These are phyloP conservation scores for Tursiops truncatus DNA, from an alignment of 2,113 vertebrate species.

Conservation along the genomic window DNA sequence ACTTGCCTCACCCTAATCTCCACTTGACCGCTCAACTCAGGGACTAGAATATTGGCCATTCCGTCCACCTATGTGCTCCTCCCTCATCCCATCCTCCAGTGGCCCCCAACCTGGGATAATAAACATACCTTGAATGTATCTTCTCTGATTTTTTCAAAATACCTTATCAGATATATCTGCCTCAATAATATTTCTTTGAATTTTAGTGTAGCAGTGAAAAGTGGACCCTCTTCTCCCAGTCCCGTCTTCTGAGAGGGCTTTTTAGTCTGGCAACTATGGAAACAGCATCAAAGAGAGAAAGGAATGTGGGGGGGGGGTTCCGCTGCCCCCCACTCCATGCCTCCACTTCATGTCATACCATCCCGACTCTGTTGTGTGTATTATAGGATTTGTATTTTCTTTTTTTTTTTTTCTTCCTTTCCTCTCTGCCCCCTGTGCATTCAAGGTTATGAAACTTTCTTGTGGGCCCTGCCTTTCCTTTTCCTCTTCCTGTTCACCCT, in stretches of 20 bases:
- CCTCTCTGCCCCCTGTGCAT: conserved; percentile 59
- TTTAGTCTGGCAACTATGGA: conserved; percentile 75
- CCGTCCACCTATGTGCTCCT: not conserved
- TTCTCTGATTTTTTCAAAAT: not conserved
- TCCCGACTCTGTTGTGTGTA: conserved; percentile 89
- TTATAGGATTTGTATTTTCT: conserved; percentile 92
- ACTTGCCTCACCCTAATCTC: not conserved
- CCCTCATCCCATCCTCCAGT: not conserved
- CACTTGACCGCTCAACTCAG: not conserved
- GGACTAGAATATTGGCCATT: not conserved
- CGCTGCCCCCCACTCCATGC: conserved; percentile 55
- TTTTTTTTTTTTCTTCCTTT: conserved; percentile 23
- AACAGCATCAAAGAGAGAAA: conserved; percentile 72
- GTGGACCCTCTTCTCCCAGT: conserved; percentile 53
- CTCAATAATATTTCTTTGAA: not conserved
- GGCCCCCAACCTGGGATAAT: not conserved
- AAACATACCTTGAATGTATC: not conserved
- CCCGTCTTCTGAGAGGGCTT: conserved; percentile 75
- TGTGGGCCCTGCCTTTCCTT: conserved; percentile 64
- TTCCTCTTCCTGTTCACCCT: conserved; percentile 68
- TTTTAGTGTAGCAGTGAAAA: not conserved
- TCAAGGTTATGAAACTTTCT: conserved; percentile 79
- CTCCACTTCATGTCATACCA: conserved; percentile 76
- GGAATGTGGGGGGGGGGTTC: conserved; percentile 45
- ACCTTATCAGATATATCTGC: not conserved